Base-by-base conservation (phyloP, 1,140 invertebrate species). In the Bombus soroeensis region DNA sequence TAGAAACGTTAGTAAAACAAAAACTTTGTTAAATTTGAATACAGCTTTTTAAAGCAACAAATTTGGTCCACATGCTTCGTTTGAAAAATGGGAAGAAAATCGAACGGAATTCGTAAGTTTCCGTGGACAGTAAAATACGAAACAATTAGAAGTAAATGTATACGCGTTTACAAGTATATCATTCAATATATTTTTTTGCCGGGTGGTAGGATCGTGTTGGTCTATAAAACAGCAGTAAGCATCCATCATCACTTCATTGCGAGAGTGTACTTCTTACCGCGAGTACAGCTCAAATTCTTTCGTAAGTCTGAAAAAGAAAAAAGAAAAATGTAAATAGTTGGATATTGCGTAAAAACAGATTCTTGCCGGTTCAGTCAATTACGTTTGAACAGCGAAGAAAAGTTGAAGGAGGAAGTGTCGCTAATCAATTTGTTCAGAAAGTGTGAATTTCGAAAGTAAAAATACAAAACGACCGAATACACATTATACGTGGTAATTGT, bases 401-500 rank as follows among this genome's bases (percentile, higher is more conserved):
- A 76, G 59, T 28, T 47, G 22, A 85, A 34, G 6, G 59, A 13
- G 53, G 1, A 81, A 68, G 57, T 68, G 43, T 57, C 47, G 25
- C 28, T 66, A 37, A 74, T 81, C n/a, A 39, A 41, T 75, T 59
- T 75, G 80, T 57, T 92, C 91, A 93, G 90, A 92, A 92, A 93
- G 92, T 92, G 92, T 93, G 87, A 91, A 92, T 59, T 91, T 89
- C 66, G 89, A 92, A 93, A 92, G 92, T 88, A 79, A 80, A 53
- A 78, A 86, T 66, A 73, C 64, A 59, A 83, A 53, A 83, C 75
- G 37, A 57, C 47, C 68, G 47, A 85, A 71, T 43, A 66, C 37
- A 78, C 85, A 76, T 88, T 62, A 34, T 22, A 73, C 86, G 66
- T 89, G 72, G 73, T 39, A 84, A 89, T 43, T 37, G 9, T 62